A percentile compares a stretch with the other conserved stretches of the same genome.
These are phyloP conservation scores for Poeciliopsis gracilis DNA, from an alignment of 2,797 vertebrate species.

Conservation along the genomic window DNA sequence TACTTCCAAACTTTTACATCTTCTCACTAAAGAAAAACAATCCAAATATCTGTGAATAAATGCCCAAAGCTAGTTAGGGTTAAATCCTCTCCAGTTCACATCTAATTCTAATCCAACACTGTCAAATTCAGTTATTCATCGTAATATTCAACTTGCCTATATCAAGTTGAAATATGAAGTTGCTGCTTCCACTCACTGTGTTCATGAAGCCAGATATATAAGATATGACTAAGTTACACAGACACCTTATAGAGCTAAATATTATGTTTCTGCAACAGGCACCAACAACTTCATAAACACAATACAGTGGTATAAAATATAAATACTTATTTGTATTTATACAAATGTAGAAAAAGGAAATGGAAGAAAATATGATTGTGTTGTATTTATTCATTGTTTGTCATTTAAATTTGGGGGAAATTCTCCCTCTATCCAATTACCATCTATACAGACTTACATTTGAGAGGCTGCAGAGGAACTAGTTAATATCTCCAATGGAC, in stretches of 20 bases:
- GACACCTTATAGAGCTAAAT: not conserved
- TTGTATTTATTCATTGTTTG: not conserved
- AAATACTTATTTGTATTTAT: not conserved
- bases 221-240: not conserved
- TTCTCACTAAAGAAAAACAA: not conserved
- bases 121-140: not conserved
- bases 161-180: not conserved
- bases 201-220: not conserved
- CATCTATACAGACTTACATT: too few species aligned
- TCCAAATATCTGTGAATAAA: not conserved
- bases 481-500: too few species aligned
- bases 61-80: not conserved
- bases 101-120: not conserved
- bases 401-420: not conserved
- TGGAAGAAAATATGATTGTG: not conserved
- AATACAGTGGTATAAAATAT: not conserved
- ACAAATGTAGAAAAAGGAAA: not conserved
- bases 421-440: too few species aligned
- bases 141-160: not conserved
- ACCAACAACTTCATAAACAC: not conserved
- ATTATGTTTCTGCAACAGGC: not conserved
- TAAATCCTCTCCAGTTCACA: not conserved
- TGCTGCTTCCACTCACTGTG: not conserved
- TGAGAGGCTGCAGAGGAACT: too few species aligned
- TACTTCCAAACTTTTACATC: not conserved